These are phyloP conservation scores for Leptinotarsa peninsularis DNA, from an alignment of 2,888 invertebrate genomes.

Conservation along the genomic window DNA sequence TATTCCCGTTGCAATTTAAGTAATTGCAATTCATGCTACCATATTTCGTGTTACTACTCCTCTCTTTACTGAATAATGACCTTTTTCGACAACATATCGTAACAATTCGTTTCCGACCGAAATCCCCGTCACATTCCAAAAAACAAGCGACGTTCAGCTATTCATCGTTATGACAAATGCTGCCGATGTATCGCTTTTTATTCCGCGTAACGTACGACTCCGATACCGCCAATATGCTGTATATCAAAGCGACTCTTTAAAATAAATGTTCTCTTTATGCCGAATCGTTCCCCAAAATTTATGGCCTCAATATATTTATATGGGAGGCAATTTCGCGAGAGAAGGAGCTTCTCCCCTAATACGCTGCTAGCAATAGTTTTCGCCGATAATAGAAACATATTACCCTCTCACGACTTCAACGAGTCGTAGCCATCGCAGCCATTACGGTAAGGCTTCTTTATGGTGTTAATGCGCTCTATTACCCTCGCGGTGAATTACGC, in stretches of 20 bases:
- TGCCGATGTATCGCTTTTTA: conserved; percentile 50
- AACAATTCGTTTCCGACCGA: neutral
- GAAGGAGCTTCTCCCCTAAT: conserved; percentile 59
- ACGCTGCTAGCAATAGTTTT: conserved; percentile 63
- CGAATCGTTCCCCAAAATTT: conserved; percentile 66
- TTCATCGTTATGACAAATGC: conserved; percentile 49
- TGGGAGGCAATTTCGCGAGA: conserved; percentile 66
- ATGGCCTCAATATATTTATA: conserved; percentile 68
- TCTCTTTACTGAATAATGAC: neutral
- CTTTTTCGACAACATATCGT: conserved; percentile 7
- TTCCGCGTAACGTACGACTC: conserved; percentile 36
- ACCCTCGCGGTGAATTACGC: conserved; percentile 63
- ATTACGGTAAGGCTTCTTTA: conserved; percentile 68
- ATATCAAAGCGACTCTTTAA: conserved; percentile 62
- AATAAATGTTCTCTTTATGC: conserved; percentile 66
- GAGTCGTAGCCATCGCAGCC: conserved; percentile 65
- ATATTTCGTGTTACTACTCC: neutral
- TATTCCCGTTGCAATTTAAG: neutral
- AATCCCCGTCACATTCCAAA: conserved; percentile 9
- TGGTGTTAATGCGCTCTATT: conserved; percentile 67
- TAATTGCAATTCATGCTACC: neutral
- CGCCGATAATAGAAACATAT: conserved; percentile 68
- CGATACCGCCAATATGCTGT: conserved; percentile 57
- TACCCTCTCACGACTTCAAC: conserved; percentile 67
- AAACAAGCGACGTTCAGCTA: conserved; percentile 27